Conservation (phyloP, 2,113 vertebrate species). For the Corvus hawaiiensis region DNA sequence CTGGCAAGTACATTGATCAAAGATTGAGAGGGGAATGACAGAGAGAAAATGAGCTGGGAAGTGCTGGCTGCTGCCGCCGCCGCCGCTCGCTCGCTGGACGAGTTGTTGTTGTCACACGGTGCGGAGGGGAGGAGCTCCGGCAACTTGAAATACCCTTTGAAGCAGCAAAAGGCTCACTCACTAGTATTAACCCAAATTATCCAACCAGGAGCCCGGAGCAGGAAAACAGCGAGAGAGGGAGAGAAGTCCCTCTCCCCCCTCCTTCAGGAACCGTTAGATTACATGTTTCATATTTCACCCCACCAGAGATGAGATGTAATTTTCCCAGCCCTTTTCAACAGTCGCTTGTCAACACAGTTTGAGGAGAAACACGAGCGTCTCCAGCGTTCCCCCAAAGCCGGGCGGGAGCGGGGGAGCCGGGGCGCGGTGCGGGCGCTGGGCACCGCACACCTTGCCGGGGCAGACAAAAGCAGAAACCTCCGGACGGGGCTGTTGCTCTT, state of each 20-base stretch:
- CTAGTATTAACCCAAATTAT: slow-evolving; percentile 77
- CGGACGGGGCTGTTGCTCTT: neutral
- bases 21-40: slow-evolving; percentile 92
- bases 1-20: slow-evolving; percentile 90
- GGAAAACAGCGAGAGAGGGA: neutral
- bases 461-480: slow-evolving; percentile 1
- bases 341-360: slow-evolving; percentile 38
- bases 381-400: neutral
- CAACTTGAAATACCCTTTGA: slow-evolving; percentile 87
- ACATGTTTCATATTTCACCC: slow-evolving; percentile 43
- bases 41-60: slow-evolving; percentile 92
- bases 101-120: slow-evolving; percentile 99
- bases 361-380: slow-evolving; percentile 8
- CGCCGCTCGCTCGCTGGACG: slow-evolving; percentile 85
- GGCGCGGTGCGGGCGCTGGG: neutral
- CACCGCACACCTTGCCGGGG: neutral
- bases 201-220: slow-evolving; percentile 75
- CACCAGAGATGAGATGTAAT: slow-evolving; percentile 33
- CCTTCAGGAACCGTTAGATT: slow-evolving; percentile 58
- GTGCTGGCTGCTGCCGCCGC: slow-evolving; percentile 74
- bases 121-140: slow-evolving; percentile 91
- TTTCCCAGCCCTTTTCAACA: slow-evolving; percentile 46
- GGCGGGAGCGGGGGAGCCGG: neutral
- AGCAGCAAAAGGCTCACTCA: slow-evolving; percentile 78
- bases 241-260: neutral